Conservation (phyloP, 2,113 vertebrate species). For the Cebidichthys violaceus region DNA sequence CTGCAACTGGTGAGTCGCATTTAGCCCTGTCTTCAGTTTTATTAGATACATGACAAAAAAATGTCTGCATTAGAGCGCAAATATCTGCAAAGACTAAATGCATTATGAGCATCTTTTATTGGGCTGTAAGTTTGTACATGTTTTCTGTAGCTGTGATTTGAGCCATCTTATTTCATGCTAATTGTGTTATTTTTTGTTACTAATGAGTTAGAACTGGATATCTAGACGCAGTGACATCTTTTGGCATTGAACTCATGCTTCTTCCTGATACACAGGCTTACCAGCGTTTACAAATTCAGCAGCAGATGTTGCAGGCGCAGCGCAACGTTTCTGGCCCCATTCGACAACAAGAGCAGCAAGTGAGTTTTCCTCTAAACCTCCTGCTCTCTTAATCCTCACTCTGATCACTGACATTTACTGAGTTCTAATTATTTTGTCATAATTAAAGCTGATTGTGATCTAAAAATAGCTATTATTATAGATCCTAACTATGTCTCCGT, state of each 20-base stretch:
- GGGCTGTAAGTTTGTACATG: neutral
- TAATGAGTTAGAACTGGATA: neutral
- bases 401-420: neutral
- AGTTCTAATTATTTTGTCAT: neutral
- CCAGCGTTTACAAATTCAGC: conserved; percentile 99
- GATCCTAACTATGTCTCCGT: conserved; percentile 7
- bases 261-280: conserved; percentile 87
- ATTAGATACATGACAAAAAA: neutral
- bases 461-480: neutral
- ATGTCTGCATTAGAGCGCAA: neutral
- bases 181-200: neutral
- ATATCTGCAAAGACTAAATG: neutral
- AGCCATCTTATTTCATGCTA: neutral
- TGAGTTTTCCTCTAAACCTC: conserved; percentile 72
- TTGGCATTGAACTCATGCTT: conserved; percentile 17
- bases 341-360: conserved; percentile 99
- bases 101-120: neutral
- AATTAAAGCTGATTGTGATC: neutral
- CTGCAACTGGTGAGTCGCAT: conserved; percentile 95
- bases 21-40: conserved; percentile 1
- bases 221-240: neutral
- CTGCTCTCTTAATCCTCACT: neutral
- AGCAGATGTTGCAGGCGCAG: conserved; percentile 99
- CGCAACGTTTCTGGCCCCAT: conserved; percentile 98
- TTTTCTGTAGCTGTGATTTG: neutral